phyloP scores from a whole-genome alignment of 92 coral and sea anemone genomes.

The Montipora capitata region DNA sequence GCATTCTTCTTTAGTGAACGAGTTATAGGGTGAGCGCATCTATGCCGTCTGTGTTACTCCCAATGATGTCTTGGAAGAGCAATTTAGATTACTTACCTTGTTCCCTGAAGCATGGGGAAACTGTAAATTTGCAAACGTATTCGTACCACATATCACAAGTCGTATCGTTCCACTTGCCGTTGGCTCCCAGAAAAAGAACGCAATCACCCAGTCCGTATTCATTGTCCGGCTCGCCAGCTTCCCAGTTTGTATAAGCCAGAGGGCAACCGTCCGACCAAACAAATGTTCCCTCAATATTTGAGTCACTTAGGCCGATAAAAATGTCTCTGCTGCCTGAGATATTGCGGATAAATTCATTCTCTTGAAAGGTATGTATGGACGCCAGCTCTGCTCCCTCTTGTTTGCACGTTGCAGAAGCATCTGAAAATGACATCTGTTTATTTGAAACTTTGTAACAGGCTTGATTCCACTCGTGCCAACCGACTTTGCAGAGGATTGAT shows the following conservation, averaged over 20 bases:
- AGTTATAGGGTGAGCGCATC: no score
- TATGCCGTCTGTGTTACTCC: no score
- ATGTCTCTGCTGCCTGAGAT: background rate
- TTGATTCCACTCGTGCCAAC: slow-evolving; percentile 48
- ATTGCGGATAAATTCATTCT: slow-evolving; percentile 32
- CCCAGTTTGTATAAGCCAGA: slow-evolving; percentile 23
- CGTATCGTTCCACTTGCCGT: slow-evolving; percentile 44
- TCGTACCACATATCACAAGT: slow-evolving; percentile 27
- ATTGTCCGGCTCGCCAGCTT: slow-evolving; percentile 16
- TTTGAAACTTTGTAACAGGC: slow-evolving; percentile 13
- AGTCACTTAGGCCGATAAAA: slow-evolving; percentile 30
- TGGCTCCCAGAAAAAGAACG: background rate
- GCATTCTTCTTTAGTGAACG: no score
- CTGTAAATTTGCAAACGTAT: slow-evolving; percentile 36
- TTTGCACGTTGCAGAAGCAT: slow-evolving; percentile 17
- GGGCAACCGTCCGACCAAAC: slow-evolving; percentile 44
- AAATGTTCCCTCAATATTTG: slow-evolving; percentile 6
- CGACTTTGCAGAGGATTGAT: slow-evolving; percentile 20
- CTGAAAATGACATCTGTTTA: background rate
- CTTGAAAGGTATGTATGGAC: slow-evolving; percentile 44
- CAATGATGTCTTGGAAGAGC: no score
- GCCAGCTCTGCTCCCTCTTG: slow-evolving; percentile 22
- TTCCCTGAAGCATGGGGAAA: background rate
- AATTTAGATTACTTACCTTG: slow-evolving; percentile 10
- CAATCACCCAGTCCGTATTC: slow-evolving; percentile 12